phyloP scores from a whole-genome alignment of 2,888 invertebrate species.

The Caenorhabditis imperialis region DNA sequence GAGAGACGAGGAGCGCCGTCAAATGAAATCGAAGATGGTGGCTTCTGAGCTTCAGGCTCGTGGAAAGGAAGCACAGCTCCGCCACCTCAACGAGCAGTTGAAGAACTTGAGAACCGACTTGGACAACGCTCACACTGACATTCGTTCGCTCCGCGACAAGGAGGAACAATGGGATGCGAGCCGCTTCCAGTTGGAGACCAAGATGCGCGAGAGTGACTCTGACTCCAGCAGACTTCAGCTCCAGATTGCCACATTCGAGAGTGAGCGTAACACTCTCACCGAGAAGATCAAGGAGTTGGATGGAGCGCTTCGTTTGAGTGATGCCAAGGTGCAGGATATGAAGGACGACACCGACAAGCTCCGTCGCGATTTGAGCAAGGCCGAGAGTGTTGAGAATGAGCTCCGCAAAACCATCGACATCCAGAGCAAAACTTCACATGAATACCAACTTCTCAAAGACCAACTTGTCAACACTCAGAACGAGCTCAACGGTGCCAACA shows the following conservation, averaged over 20 bases:
- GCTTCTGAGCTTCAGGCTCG: slow-evolving; percentile 77
- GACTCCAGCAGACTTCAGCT: slow-evolving; percentile 71
- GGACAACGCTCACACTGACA: slow-evolving; percentile 74
- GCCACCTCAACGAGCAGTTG: slow-evolving; percentile 77
- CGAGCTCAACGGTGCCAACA: slow-evolving; percentile 70
- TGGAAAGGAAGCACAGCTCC: slow-evolving; percentile 77
- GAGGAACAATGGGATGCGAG: slow-evolving; percentile 74
- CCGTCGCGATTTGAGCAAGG: slow-evolving; percentile 71
- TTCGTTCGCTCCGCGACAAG: slow-evolving; percentile 72
- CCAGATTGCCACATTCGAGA: slow-evolving; percentile 72
- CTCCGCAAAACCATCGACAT: slow-evolving; percentile 70
- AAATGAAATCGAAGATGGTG: slow-evolving; percentile 76
- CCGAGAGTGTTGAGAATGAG: slow-evolving; percentile 73
- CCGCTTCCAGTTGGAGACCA: slow-evolving; percentile 73
- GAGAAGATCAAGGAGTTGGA: slow-evolving; percentile 76
- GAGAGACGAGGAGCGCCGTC: slow-evolving; percentile 76
- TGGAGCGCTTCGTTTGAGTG: slow-evolving; percentile 71
- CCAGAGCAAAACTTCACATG: slow-evolving; percentile 69
- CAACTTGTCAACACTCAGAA: slow-evolving; percentile 70
- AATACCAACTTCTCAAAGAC: slow-evolving; percentile 69
- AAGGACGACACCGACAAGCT: slow-evolving; percentile 74
- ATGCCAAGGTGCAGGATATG: slow-evolving; percentile 72
- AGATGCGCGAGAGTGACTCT: slow-evolving; percentile 73
- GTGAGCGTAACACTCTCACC: slow-evolving; percentile 67
- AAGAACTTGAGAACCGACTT: slow-evolving; percentile 75